A percentile compares a stretch with the other conserved stretches of the same genome.
phyloP scores from a whole-genome alignment of 1,140 invertebrate species.

The Sitophilus oryzae region DNA sequence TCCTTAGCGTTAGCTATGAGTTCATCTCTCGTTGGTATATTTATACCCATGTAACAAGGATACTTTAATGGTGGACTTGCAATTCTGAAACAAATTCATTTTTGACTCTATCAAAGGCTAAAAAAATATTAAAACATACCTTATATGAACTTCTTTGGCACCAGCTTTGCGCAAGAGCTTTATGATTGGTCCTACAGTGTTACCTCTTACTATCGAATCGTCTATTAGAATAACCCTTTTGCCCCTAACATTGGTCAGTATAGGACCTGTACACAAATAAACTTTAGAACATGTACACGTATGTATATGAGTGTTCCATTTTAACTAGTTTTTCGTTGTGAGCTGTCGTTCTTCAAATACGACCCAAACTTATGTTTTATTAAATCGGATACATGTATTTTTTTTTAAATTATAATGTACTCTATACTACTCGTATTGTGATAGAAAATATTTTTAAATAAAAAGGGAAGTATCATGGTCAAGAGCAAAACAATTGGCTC shows the following conservation, averaged over 20 bases:
- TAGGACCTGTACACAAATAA: constrained; percentile 57
- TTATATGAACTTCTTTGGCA: constrained; percentile 90
- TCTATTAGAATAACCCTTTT: constrained; percentile 88
- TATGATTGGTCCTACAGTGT: constrained; percentile 96
- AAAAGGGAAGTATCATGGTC: too few species aligned
- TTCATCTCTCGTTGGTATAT: constrained; percentile 93
- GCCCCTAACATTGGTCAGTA: constrained; percentile 82
- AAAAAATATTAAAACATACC: too few species aligned
- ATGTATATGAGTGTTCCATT: too few species aligned
- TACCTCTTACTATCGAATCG: constrained; percentile 95
- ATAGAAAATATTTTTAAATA: too few species aligned
- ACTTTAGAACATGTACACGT: not conserved
- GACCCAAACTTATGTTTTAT: too few species aligned
- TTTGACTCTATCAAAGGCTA: too few species aligned
- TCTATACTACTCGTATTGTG: too few species aligned
- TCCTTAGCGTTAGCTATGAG: constrained; percentile 86
- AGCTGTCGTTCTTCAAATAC: too few species aligned
- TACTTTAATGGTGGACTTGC: constrained; percentile 91
- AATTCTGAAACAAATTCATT: constrained; percentile 47
- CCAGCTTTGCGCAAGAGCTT: constrained; percentile 87
- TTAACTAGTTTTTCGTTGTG: too few species aligned
- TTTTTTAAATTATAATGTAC: too few species aligned
- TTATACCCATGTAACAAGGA: constrained; percentile 99
- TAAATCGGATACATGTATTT: too few species aligned
- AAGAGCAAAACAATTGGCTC: too few species aligned